These are phyloP conservation scores for Diploscapter pachys DNA, from an alignment of 1,140 invertebrate species.

Conservation along the genomic window DNA sequence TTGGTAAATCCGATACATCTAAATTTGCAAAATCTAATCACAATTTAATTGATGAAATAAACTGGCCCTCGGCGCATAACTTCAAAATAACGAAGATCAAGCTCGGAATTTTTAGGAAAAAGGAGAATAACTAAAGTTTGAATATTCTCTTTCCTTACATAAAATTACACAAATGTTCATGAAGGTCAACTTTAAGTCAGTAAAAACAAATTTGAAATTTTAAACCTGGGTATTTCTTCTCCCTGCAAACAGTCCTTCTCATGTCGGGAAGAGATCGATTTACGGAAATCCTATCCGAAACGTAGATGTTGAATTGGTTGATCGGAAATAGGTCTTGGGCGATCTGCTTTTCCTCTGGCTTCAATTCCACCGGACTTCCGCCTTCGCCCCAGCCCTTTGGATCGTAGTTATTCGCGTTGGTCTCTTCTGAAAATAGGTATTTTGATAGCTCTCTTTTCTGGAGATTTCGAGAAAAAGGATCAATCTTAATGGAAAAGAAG, in stretches of 20 bases:
- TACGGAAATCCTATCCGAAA: conserved; percentile 92
- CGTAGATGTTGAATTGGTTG: conserved; percentile 89
- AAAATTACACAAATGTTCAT: too few species aligned
- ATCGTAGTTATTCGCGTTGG: conserved; percentile 55
- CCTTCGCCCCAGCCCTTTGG: conserved; percentile 47
- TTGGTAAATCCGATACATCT: conserved; percentile 62
- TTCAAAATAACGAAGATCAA: not conserved
- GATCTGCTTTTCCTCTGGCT: conserved; percentile 43
- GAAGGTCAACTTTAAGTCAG: not conserved
- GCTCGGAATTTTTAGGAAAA: not conserved
- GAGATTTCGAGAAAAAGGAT: too few species aligned
- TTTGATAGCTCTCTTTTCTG: too few species aligned
- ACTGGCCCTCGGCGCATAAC: not conserved
- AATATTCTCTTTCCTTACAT: too few species aligned
- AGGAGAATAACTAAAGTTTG: not conserved
- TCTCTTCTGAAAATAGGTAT: conserved; percentile 44
- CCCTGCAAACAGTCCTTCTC: conserved; percentile 63
- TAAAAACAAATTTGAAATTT: not conserved
- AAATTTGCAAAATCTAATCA: not conserved
- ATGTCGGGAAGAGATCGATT: conserved; percentile 93
- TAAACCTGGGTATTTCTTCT: conserved; percentile 48
- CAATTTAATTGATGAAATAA: not conserved
- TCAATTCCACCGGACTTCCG: conserved; percentile 43
- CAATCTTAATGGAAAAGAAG: too few species aligned
- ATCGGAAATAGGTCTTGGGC: conserved; percentile 55